Evolutionary conservation across 2,888 invertebrate species (phyloP), one percentile per base, ranked within the genome.

Genomic region (Hirtodrosophila alboralis): DNA sequence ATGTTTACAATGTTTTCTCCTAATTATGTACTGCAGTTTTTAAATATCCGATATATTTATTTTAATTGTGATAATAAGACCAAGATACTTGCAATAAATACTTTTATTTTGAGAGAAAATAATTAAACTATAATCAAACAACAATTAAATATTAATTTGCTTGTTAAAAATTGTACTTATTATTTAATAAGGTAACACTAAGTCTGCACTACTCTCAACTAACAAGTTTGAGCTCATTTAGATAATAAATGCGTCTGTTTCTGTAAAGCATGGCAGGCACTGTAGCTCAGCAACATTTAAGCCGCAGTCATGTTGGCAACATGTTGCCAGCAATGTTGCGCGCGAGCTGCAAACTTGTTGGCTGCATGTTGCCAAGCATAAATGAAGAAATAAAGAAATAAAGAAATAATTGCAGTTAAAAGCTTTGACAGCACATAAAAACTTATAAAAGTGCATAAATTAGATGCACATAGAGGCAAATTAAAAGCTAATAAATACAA

Each of bases 301-400:
- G 13, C 12, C 10, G 37, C 30, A 23, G 44, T 26, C 13, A 59
- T 77, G 72, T 51, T 56, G 18, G 4, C 36, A 56, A 52, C 41
- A 52, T 83, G 70, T 54, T 52, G 52, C 48, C 28, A 54, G 21
- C n/a, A 43, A 63, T 54, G 81, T 68, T 86, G 81, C 69, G 60
- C 54, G 70, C 61, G 54, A 27, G 38, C 16, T 36, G 27, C 33
- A 72, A 59, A 84, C 72, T 84, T 72, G 79, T 79, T 83, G 80
- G 68, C 59, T 57, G 44, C 62, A 66, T 83, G 62, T 60, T 70
- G 65, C 53, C 6, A 31, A 26, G 47, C 44, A 38, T 48, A 59
- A 78, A 68, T 78, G 52, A 67, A 57, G 58, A 74, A 75, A 65
- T 67, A 70, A 74, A 57, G 58, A 74, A 75, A 64, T 66, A 70